Evolutionary conservation across 2,888 invertebrate species (phyloP), one percentile per base, ranked within the genome.

Genomic region (Trichopria drosophilae): DNA sequence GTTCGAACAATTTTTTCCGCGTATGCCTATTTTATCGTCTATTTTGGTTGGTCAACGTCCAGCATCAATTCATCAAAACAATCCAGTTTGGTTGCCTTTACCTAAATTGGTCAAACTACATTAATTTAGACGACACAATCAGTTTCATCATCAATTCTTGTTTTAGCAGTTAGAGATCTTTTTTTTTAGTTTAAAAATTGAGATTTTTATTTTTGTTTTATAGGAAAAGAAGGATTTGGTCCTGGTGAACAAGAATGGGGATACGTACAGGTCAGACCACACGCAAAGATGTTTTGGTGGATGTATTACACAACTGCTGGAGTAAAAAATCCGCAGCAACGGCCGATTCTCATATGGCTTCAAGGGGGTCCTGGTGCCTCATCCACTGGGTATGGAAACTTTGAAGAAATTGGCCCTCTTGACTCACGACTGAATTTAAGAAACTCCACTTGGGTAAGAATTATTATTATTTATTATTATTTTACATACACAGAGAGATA

Each of bases 261-360:
- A 6, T 87, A 85, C 73, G 85, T 87, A 3, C 81, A 81, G 49
- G 87, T 92, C 0, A 81, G 90, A 0, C 80, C 81, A 3, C 82
- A 85, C 0, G 90, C 90, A 0, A 84, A 88, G 62, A 88, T 90
- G 85, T 92, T 93, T 73, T 93, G 89, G 81, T 93, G 92, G 91
- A 74, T 93, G 24, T 91, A 88, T 68, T 86, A 87, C 67, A 87
- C 87, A 10, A 85, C 84, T 0, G 83, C 85, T 1, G 76, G 80
- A 39, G 84, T 83, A 0, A 58, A 66, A n/a, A n/a, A n/a, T n/a
- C n/a, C 4, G n/a, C n/a, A n/a, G n/a, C n/a, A n/a, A n/a, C n/a
- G n/a, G 29, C 93, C 93, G 0, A 76, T 93, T 19, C 77, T 91
- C n/a, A 84, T 93, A 46, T 93, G 93, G 93, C 78, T 93, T 9